Evolutionary conservation across 1,140 invertebrate genomes (phyloP).

Genomic region (honey bee (Apis mellifera)): Amel_HAv3.1 CM009932.2:15457001-15457500

Average conservation of each 20-base stretch:
- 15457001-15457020: constrained; percentile 59
- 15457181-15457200: constrained; percentile 41
- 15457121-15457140: not conserved
- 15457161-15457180: constrained; percentile 48
- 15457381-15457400: no score
- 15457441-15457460: not conserved
- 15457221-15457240: constrained; percentile 31
- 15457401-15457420: constrained; percentile 12
- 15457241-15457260: constrained; percentile 59
- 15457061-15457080: constrained; percentile 50
- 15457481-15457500: not conserved
- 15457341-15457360: not conserved
- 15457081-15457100: constrained; percentile 44
- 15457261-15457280: constrained; percentile 68
- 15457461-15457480: no score
- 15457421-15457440: constrained; percentile 32
- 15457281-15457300: constrained; percentile 65
- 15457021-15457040: constrained; percentile 66
- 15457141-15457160: constrained; percentile 37
- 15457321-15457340: not conserved
- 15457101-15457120: constrained; percentile 29
- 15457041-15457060: constrained; percentile 66
- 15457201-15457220: constrained; percentile 45
- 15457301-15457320: constrained; percentile 45
- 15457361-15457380: no score